Evolutionary conservation across 2,888 invertebrate genomes (phyloP).

Genomic region (Heliconius cydno): DNA sequence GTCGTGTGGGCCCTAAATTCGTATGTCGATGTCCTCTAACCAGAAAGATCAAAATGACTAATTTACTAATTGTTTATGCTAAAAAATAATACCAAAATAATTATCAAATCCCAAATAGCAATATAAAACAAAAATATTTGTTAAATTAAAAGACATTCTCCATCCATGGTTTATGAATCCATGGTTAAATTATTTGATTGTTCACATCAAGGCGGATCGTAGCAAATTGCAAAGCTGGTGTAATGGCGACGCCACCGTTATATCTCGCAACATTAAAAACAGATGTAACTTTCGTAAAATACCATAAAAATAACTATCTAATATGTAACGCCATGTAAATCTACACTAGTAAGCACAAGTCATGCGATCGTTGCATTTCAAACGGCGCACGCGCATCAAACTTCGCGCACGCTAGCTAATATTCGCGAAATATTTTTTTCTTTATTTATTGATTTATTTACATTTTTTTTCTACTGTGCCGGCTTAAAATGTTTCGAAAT

Average conservation of each 20-base stretch:
- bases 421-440: constrained; percentile 36
- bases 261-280: constrained; percentile 51
- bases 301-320: constrained; percentile 57
- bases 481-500: background rate
- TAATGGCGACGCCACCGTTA: constrained; percentile 51
- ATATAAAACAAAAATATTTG: background rate
- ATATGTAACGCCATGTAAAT: constrained; percentile 57
- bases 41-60: too few species aligned
- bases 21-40: too few species aligned
- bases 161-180: background rate
- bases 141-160: background rate
- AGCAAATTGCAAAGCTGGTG: constrained; percentile 37
- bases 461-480: background rate
- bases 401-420: constrained; percentile 52
- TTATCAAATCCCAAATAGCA: background rate
- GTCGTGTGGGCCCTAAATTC: too few species aligned
- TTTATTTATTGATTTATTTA: background rate
- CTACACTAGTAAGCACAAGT: constrained; percentile 36
- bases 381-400: constrained; percentile 53
- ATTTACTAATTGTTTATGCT: too few species aligned
- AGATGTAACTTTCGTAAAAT: constrained; percentile 65
- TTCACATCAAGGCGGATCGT: constrained; percentile 30
- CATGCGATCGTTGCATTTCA: constrained; percentile 49
- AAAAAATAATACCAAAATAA: background rate
- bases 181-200: constrained; percentile 37